phyloP scores from a whole-genome alignment of 2,113 vertebrate genomes.

The Conger conger region DNA sequence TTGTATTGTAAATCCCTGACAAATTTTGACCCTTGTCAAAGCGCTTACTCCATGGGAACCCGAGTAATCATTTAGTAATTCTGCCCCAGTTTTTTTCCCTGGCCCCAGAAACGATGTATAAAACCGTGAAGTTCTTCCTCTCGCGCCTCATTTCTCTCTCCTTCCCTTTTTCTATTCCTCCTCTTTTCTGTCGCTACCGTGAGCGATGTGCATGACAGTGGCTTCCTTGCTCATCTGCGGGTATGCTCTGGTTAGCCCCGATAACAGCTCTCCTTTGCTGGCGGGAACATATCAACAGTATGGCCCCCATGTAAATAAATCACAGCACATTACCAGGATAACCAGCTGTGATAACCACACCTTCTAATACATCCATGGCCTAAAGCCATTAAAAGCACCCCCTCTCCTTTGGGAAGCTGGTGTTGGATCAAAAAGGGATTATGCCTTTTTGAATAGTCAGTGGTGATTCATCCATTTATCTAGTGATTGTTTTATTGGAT shows the following conservation, averaged over 20 bases:
- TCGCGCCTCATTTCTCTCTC: neutral
- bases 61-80: neutral
- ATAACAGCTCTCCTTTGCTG: neutral
- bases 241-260: neutral
- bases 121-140: neutral
- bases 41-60: neutral
- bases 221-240: neutral
- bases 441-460: constrained; percentile 5
- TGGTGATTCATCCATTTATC: neutral
- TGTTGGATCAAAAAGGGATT: constrained; percentile 42
- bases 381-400: constrained; percentile 34
- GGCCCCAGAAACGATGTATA: neutral
- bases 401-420: constrained; percentile 46
- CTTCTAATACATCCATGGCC: constrained; percentile 58
- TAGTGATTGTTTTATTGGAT: constrained; percentile 10
- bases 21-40: neutral
- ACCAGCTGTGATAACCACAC: constrained; percentile 41
- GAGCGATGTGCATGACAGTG: constrained; percentile 8
- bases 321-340: neutral
- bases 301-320: neutral
- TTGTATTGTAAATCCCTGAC: neutral
- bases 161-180: neutral
- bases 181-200: neutral
- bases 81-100: neutral
- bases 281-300: neutral